These are phyloP conservation scores for Bombyx mori DNA, from an alignment of 1,140 invertebrate species.

Conservation along the genomic window ASM3026992v2 NC_085122.1:13111501-13112000, in stretches of 20 bases:
- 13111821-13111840: constrained; percentile 37
- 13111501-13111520: constrained; percentile 15
- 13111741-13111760: constrained; percentile 11
- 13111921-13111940: constrained; percentile 43
- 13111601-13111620: constrained; percentile 63
- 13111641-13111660: constrained; percentile 64
- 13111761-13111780: too few relatives aligned
- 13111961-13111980: constrained; percentile 39
- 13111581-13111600: constrained; percentile 40
- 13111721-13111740: constrained; percentile 29
- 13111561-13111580: constrained; percentile 31
- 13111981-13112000: constrained; percentile 44
- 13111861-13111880: constrained; percentile 55
- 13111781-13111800: too few relatives aligned
- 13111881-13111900: constrained; percentile 59
- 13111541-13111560: constrained; percentile 25
- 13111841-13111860: constrained; percentile 65
- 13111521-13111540: constrained; percentile 43
- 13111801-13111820: constrained; percentile 30
- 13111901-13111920: constrained; percentile 59
- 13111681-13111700: constrained; percentile 25
- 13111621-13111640: constrained; percentile 46
- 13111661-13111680: constrained; percentile 35
- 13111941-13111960: constrained; percentile 28
- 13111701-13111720: constrained; percentile 40